phyloP scores from a whole-genome alignment of 2,888 invertebrate species.

The Pteria penguin region DNA sequence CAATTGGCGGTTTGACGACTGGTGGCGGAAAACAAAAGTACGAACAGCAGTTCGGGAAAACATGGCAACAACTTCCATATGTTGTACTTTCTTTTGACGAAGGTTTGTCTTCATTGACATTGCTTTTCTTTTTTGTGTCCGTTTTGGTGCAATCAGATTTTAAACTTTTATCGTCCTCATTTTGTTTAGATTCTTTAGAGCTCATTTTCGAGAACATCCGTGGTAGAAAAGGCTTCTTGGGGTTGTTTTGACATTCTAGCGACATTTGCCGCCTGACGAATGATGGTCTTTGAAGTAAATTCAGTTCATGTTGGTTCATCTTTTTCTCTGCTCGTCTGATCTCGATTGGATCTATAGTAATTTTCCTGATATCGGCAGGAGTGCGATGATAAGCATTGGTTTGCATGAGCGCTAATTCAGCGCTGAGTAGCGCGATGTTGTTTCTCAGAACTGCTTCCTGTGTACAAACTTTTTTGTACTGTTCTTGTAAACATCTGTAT shows the following conservation, averaged over 20 bases:
- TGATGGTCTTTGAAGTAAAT: not conserved
- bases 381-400: constrained; percentile 51
- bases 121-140: not conserved
- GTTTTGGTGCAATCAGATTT: not conserved
- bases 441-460: constrained; percentile 52
- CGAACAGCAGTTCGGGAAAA: not conserved
- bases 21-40: not conserved
- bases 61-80: not conserved
- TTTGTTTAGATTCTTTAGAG: not conserved
- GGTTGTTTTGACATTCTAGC: not conserved
- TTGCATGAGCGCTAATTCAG: constrained; percentile 57
- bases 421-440: constrained; percentile 54
- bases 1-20: not conserved
- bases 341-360: constrained; percentile 48
- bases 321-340: constrained; percentile 7
- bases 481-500: constrained; percentile 40
- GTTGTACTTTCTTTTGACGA: not conserved
- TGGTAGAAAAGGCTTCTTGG: not conserved
- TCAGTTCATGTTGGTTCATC: not conserved
- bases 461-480: constrained; percentile 52
- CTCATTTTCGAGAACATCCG: not conserved
- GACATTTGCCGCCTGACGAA: not conserved
- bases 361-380: constrained; percentile 48
- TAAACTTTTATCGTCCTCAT: not conserved
- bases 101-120: not conserved